Percentiles rank a stretch among this genome's conserved stretches.
Conservation (phyloP, 2,113 vertebrate species). For the Cyanoderma ruficeps region DNA sequence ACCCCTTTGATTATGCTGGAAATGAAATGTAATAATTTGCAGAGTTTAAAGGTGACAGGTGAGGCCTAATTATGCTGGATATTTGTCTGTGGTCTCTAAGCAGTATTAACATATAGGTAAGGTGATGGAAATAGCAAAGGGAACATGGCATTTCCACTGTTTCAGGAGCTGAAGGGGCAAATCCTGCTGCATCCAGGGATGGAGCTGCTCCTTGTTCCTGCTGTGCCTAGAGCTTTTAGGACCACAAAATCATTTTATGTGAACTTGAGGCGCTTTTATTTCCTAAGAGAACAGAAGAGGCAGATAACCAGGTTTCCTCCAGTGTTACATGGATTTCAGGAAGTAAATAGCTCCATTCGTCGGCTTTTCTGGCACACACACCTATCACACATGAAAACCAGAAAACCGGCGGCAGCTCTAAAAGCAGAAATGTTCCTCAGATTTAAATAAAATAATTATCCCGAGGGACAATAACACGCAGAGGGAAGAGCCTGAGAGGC, state of each 20-base stretch:
- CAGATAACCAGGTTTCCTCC: not conserved
- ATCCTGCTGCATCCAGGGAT: no score
- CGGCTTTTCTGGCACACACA: not conserved
- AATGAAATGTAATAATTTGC: not conserved
- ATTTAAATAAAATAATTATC: not conserved
- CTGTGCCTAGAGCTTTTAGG: not conserved
- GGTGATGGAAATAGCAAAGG: accelerated
- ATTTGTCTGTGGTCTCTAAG: not conserved
- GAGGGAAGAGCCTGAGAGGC: accelerated
- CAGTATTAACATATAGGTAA: accelerated
- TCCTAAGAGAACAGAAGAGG: not conserved
- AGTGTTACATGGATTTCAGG: not conserved
- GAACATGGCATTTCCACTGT: accelerated
- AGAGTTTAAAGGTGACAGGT: not conserved
- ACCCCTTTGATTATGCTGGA: not conserved
- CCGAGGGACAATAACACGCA: accelerated
- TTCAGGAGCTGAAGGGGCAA: not conserved
- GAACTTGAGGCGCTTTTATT: not conserved
- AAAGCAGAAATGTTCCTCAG: not conserved
- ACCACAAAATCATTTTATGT: no score
- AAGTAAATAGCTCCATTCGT: not conserved
- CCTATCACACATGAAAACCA: not conserved
- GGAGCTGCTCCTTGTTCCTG: not conserved
- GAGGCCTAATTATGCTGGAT: not conserved
- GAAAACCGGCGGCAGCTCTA: not conserved